These are phyloP conservation scores for Hyppa rectilinea DNA, from an alignment of 2,888 invertebrate genomes.

Conservation along the genomic window DNA sequence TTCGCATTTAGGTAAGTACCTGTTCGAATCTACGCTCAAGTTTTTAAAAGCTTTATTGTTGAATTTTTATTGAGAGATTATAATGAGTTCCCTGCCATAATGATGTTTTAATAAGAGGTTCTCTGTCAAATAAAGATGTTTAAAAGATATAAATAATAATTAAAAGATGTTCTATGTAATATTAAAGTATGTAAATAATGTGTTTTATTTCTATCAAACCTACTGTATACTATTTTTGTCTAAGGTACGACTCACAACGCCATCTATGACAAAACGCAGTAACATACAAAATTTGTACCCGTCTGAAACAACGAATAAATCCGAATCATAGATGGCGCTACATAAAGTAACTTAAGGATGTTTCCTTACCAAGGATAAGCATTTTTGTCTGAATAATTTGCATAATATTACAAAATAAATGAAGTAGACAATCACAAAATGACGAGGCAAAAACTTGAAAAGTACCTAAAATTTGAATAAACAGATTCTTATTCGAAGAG, in stretches of 20 bases:
- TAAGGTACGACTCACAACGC: conserved; percentile 40
- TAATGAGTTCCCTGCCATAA: conserved; percentile 86
- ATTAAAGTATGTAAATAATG: conserved; percentile 73
- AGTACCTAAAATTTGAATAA: background rate
- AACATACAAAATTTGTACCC: conserved; percentile 1
- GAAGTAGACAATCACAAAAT: background rate
- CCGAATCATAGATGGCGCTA: conserved; percentile 57
- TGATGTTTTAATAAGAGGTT: conserved; percentile 81
- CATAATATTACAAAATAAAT: conserved; percentile 30
- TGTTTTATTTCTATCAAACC: conserved; percentile 39
- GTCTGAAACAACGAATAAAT: background rate
- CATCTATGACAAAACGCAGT: conserved; percentile 49
- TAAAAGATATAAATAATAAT: conserved; percentile 79
- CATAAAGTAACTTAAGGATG: background rate
- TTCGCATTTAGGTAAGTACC: conserved; percentile 87
- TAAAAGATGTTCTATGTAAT: conserved; percentile 86
- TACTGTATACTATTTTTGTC: background rate
- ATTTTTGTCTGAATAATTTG: background rate
- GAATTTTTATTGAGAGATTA: conserved; percentile 86
- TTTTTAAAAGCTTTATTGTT: conserved; percentile 90
- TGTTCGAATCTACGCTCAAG: conserved; percentile 88
- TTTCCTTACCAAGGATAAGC: background rate
- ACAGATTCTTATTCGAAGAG: background rate
- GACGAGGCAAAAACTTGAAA: background rate
- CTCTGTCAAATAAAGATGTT: conserved; percentile 82